A percentile compares a stretch with the other conserved stretches of the same genome.
Conservation (phyloP, 2,797 vertebrate species). For the Eurystomus glaucurus region DNA sequence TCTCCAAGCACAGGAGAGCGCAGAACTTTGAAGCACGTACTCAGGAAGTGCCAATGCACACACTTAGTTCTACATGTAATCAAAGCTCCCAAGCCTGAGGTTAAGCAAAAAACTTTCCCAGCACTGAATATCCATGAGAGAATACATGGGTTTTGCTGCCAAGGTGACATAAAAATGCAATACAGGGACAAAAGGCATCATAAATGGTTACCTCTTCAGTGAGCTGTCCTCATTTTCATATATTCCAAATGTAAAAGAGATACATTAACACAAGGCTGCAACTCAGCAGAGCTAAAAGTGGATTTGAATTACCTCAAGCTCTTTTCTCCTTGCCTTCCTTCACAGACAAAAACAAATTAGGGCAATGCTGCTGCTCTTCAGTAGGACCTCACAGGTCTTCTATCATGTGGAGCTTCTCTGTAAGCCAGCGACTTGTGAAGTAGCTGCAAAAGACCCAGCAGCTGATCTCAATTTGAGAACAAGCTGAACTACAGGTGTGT, state of each 20-base stretch:
- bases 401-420: neutral
- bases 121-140: constrained; percentile 5
- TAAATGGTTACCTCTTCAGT: rapidly evolving
- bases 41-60: neutral
- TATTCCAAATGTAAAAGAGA: neutral
- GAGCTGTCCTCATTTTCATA: neutral
- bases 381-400: neutral
- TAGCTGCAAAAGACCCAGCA: neutral
- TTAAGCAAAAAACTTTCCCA: neutral
- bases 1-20: neutral
- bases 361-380: rapidly evolving
- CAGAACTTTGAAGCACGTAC: neutral
- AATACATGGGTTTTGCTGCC: neutral
- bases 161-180: neutral
- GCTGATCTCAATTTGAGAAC: neutral
- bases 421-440: neutral
- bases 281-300: neutral
- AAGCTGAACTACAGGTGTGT: neutral
- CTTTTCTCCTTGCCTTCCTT: neutral
- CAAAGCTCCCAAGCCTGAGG: neutral
- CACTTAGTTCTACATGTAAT: neutral
- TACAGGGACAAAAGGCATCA: constrained; percentile 4
- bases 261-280: neutral
- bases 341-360: neutral
- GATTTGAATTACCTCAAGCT: constrained; percentile 24